Conservation (phyloP, 2,113 vertebrate species). For the Axis porcinus region DNA sequence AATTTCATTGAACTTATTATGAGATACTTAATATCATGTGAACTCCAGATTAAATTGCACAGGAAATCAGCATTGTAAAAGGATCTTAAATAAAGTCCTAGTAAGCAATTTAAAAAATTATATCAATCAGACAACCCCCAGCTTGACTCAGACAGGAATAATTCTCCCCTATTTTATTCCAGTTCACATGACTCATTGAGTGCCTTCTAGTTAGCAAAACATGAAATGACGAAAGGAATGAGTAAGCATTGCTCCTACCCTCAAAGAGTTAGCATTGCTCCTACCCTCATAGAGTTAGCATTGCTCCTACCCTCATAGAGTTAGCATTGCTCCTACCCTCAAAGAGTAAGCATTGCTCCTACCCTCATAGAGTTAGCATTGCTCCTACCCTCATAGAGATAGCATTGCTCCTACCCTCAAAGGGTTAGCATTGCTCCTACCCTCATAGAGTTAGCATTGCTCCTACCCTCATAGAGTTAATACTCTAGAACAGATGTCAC, state of each 20-base stretch:
- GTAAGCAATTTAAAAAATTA: constrained; percentile 41
- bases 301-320: no score
- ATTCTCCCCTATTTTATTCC: background rate
- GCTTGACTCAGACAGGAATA: background rate
- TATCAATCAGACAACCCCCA: background rate
- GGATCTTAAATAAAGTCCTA: constrained; percentile 34
- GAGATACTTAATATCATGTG: constrained; percentile 49
- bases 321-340: no score
- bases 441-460: no score
- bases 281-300: no score
- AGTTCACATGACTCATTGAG: background rate
- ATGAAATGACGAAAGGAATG: background rate
- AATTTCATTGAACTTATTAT: constrained; percentile 59
- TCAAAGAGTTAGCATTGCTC: background rate
- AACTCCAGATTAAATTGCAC: constrained; percentile 32
- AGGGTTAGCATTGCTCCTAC: no score
- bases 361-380: no score
- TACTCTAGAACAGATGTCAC: background rate
- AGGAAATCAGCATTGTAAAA: constrained; percentile 48
- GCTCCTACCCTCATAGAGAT: no score
- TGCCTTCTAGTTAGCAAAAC: background rate
- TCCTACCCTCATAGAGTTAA: background rate
- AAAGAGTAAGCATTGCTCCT: no score
- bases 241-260: background rate
- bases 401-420: no score